Conservation (phyloP, 1,140 invertebrate species). For the Tachypleus tridentatus region DNA sequence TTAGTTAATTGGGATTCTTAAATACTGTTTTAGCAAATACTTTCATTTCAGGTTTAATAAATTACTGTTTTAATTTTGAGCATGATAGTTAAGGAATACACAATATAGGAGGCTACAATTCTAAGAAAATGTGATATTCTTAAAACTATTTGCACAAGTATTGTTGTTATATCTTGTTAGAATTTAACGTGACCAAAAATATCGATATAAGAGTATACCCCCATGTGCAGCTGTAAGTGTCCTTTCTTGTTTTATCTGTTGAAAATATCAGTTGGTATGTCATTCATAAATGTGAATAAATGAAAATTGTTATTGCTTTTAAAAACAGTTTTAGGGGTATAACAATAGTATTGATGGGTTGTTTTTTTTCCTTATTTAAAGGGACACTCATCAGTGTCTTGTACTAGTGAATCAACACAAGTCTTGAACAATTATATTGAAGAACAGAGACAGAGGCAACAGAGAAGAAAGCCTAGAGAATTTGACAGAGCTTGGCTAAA, state of each 20-base stretch:
- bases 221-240: no score
- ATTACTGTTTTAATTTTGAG: no score
- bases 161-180: no score
- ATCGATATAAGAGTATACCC: no score
- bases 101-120: no score
- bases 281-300: constrained; percentile 1
- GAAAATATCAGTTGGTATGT: constrained; percentile 1
- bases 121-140: no score
- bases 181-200: no score
- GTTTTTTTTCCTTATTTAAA: constrained; percentile 5
- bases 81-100: no score
- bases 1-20: no score
- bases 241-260: background rate
- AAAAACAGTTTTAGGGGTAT: background rate
- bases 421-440: constrained; percentile 47
- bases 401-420: constrained; percentile 23
- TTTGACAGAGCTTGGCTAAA: constrained; percentile 86
- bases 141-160: no score
- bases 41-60: no score
- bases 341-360: background rate
- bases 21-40: no score
- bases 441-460: constrained; percentile 47
- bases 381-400: constrained; percentile 28
- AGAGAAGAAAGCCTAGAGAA: constrained; percentile 47
- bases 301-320: background rate